A percentile compares a stretch with the other conserved stretches of the same genome.
These are phyloP conservation scores for Heliconius ethilla DNA, from an alignment of 2,888 invertebrate genomes.

Conservation along the genomic window DNA sequence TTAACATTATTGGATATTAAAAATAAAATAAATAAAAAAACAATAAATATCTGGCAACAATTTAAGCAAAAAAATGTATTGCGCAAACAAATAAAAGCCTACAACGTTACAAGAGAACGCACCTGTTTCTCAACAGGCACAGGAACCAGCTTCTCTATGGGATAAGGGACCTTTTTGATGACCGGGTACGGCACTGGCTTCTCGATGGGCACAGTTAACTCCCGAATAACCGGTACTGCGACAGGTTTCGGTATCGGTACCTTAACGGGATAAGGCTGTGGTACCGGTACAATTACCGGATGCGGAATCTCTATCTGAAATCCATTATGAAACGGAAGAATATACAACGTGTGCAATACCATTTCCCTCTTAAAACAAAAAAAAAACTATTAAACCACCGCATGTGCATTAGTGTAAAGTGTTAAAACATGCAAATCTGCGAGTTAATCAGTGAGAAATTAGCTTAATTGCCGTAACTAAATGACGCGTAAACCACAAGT, in stretches of 20 bases:
- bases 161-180: slow-evolving; percentile 86
- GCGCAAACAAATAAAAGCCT: background rate
- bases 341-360: slow-evolving; percentile 38
- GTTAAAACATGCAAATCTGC: background rate
- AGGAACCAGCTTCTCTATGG: slow-evolving; percentile 88
- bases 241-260: slow-evolving; percentile 87
- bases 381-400: background rate
- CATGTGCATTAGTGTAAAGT: slow-evolving; percentile 5
- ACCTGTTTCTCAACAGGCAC: slow-evolving; percentile 88
- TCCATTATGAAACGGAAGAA: slow-evolving; percentile 17
- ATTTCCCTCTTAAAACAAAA: slow-evolving; percentile 21
- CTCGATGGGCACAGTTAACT: slow-evolving; percentile 82
- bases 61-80: background rate
- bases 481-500: background rate
- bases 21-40: background rate
- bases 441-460: slow-evolving; percentile 10
- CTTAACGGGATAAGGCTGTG: slow-evolving; percentile 88
- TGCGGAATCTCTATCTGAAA: slow-evolving; percentile 86
- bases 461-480: slow-evolving; percentile 9
- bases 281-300: slow-evolving; percentile 88
- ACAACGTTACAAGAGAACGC: slow-evolving; percentile 46
- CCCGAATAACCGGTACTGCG: slow-evolving; percentile 84
- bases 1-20: background rate
- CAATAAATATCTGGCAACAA: background rate
- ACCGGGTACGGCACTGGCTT: slow-evolving; percentile 86